These are phyloP conservation scores for Aldabrachelys gigantea DNA, from an alignment of 2,113 vertebrate species.

Conservation along the genomic window DNA sequence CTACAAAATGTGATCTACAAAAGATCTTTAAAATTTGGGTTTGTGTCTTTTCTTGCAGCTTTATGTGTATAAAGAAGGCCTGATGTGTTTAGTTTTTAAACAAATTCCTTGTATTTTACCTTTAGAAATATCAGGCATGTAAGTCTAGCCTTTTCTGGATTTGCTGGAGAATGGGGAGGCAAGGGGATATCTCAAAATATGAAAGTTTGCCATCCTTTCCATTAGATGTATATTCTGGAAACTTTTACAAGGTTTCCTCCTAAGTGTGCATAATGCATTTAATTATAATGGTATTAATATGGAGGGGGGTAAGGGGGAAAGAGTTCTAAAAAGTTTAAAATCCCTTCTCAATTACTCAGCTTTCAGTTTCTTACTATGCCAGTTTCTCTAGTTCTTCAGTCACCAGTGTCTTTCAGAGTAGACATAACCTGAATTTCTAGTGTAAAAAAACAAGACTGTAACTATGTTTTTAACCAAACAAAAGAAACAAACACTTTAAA, in stretches of 20 bases:
- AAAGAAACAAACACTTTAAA: neutral
- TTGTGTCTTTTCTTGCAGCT: neutral
- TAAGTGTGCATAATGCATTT: neutral
- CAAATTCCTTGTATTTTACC: neutral
- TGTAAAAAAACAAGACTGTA: neutral
- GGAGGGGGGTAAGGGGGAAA: neutral
- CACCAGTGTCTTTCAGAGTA: neutral
- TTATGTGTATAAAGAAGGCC: neutral
- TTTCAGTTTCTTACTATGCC: neutral
- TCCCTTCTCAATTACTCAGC: neutral
- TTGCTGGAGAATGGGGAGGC: neutral
- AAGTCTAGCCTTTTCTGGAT: neutral
- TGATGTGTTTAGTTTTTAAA: neutral
- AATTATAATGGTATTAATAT: neutral
- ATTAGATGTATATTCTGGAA: neutral
- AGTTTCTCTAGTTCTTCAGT: neutral
- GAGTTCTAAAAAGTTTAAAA: neutral
- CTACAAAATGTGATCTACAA: neutral
- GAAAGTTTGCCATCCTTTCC: neutral
- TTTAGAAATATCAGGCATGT: neutral
- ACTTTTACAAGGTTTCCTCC: neutral
- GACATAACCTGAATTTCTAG: neutral
- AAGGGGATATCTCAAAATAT: neutral
- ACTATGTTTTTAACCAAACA: too few species aligned
- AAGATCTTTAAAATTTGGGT: neutral